Evolutionary conservation across 2,797 vertebrate genomes (phyloP).

Genomic region (Bradypodion ventrale): DNA sequence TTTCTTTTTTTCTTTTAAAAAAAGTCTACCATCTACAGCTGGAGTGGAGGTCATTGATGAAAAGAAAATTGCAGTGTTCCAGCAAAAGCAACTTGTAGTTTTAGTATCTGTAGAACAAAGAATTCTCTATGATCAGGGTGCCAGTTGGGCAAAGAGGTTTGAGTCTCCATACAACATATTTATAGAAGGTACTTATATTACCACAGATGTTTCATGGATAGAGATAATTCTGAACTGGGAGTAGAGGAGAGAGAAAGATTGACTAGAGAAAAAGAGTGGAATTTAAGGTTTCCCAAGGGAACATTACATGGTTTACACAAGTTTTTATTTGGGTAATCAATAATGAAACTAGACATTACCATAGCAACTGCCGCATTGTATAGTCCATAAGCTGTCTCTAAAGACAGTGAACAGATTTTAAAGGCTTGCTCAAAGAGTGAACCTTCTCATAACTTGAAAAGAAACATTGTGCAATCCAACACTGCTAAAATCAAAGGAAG

Average conservation of each 20-base stretch:
- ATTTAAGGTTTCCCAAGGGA: slow-evolving; percentile 41
- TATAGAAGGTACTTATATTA: not conserved
- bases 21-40: not conserved
- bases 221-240: not conserved
- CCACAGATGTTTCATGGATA: not conserved
- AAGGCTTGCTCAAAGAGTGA: slow-evolving; percentile 24
- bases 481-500: slow-evolving; percentile 5
- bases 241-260: not conserved
- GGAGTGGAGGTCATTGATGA: not conserved
- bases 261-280: slow-evolving; percentile 29
- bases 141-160: not conserved
- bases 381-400: slow-evolving; percentile 50
- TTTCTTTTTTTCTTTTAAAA: not conserved
- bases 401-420: slow-evolving; percentile 45
- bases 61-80: not conserved
- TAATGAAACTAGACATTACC: slow-evolving; percentile 39
- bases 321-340: slow-evolving; percentile 48
- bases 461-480: slow-evolving; percentile 9
- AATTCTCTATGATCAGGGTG: not conserved
- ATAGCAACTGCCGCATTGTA: slow-evolving; percentile 42
- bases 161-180: not conserved
- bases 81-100: not conserved
- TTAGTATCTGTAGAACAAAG: not conserved
- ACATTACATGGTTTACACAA: slow-evolving; percentile 47
- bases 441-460: slow-evolving; percentile 28